Percentiles rank a stretch among this genome's conserved stretches.
phyloP scores from a whole-genome alignment of 2,888 invertebrate species.

The Liodrosophila aerea region DNA sequence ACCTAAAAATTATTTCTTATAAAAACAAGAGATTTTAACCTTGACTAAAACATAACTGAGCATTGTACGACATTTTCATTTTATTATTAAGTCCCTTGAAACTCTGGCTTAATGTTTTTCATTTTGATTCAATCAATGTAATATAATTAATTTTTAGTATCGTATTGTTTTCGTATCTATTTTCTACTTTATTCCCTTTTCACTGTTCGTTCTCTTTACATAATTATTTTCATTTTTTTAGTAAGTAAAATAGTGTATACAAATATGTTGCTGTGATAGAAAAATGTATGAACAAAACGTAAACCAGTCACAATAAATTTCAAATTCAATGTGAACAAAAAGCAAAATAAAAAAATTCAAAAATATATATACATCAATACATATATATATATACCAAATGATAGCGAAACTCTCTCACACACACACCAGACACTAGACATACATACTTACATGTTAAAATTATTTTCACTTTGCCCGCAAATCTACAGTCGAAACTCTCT shows the following conservation, averaged over 20 bases:
- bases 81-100: conserved; percentile 14
- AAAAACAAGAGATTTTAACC: conserved; percentile 1
- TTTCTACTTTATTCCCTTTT: not conserved
- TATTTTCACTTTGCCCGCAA: conserved; percentile 1
- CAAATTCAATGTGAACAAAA: conserved; percentile 48
- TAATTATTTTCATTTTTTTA: conserved; percentile 45
- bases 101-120: conserved; percentile 2
- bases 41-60: not conserved
- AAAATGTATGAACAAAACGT: conserved; percentile 71
- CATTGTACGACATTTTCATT: conserved; percentile 40
- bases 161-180: conserved; percentile 1
- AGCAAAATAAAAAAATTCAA: conserved; percentile 23
- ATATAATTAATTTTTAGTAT: conserved; percentile 37
- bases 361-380: conserved; percentile 5
- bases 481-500: conserved; percentile 2
- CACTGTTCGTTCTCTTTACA: conserved; percentile 14
- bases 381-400: too few species aligned
- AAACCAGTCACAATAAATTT: conserved; percentile 74
- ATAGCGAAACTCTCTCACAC: conserved; percentile 5
- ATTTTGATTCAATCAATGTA: conserved; percentile 27
- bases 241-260: conserved; percentile 73
- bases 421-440: conserved; percentile 8
- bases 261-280: conserved; percentile 78
- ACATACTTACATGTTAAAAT: conserved; percentile 7
- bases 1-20: not conserved